phyloP scores from a whole-genome alignment of 2,888 invertebrate species.

The Neoscelio sp. region DNA sequence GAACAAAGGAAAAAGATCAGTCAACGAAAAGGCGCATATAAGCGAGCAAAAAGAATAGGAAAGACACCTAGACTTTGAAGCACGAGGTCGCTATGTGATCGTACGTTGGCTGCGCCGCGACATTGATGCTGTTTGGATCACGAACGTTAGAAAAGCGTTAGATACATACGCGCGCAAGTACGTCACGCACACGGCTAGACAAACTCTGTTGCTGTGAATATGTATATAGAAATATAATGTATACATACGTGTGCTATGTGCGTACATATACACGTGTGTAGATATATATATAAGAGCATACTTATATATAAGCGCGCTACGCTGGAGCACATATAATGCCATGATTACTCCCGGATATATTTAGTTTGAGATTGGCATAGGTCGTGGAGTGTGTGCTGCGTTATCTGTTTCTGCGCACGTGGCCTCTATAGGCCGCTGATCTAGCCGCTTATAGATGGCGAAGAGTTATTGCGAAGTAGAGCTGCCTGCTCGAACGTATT shows the following conservation, averaged over 20 bases:
- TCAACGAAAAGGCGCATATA: conserved; percentile 47
- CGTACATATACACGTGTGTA: no score
- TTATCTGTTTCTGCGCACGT: conserved; percentile 78
- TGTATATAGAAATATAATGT: no score
- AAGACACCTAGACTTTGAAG: conserved; percentile 68
- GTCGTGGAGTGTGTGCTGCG: conserved; percentile 75
- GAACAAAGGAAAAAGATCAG: conserved; percentile 64
- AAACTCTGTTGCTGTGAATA: conserved; percentile 41
- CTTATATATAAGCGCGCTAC: conserved; percentile 8
- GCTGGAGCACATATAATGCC: conserved; percentile 68
- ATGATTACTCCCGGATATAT: conserved; percentile 78
- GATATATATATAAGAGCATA: background rate
- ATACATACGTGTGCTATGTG: no score
- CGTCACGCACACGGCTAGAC: conserved; percentile 49
- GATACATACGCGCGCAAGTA: conserved; percentile 36
- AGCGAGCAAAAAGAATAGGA: conserved; percentile 54
- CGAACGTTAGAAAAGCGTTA: conserved; percentile 57
- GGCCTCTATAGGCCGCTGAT: conserved; percentile 75
- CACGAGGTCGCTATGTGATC: conserved; percentile 68
- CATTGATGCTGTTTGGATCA: conserved; percentile 65
- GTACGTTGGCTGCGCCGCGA: conserved; percentile 62
- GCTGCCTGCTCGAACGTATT: conserved; percentile 48
- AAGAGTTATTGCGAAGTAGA: conserved; percentile 65
- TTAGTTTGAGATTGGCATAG: conserved; percentile 81
- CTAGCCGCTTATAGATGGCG: conserved; percentile 75